Base-by-base conservation (phyloP, 2,113 vertebrate species). In the Eurypyga helias region DNA sequence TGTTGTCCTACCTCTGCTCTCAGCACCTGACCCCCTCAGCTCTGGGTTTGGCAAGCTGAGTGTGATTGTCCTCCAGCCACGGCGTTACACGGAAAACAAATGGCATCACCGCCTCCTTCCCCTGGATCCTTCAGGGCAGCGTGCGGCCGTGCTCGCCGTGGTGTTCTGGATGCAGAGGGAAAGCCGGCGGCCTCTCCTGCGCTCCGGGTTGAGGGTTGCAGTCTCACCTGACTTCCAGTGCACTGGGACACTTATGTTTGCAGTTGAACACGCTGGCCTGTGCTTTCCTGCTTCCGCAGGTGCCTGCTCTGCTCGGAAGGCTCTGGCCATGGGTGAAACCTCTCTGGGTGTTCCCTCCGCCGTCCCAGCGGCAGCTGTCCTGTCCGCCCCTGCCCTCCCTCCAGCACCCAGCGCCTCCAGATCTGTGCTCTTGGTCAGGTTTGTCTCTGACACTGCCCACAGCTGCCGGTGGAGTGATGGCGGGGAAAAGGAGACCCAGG, bases 1-100 rank as follows among this genome's bases (percentile, higher is more conserved):
- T 93, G 77, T 94, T 97, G 95, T 96, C 83, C 87, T 94, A 93
- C 94, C 95, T 97, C 95, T 88, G 96, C 87, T 88, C 81, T 49
- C 80, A 76, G 93, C 96, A 96, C 96, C 95, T 97, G 96, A 95
- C 97, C 3, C 80, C 55, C 52, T 0, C 0, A 33, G 89, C 72
- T 72, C 78, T 88, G 87, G 17, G 73, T 94, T 95, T 96, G 96
- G 93, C 94, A 88, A 26, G 80, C 83, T 3, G 7, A 60, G 51
- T 1, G 0, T 6, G 0, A 89, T 95, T 94, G 95, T 95, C 70
- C 62, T 89, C 62, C 48, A 57, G 65, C 86, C 34, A 48, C 52
- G n/a, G 83, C 3, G 0, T 87, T 71, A 54, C 36, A 83, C 57
- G 49, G 80, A 73, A 89, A 91, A 89, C 89, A 95, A 91, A 49